Percentiles rank a stretch among this genome's conserved stretches.
Evolutionary conservation across 2,797 vertebrate species (phyloP).

Genomic region (Megalops cyprinoides): DNA sequence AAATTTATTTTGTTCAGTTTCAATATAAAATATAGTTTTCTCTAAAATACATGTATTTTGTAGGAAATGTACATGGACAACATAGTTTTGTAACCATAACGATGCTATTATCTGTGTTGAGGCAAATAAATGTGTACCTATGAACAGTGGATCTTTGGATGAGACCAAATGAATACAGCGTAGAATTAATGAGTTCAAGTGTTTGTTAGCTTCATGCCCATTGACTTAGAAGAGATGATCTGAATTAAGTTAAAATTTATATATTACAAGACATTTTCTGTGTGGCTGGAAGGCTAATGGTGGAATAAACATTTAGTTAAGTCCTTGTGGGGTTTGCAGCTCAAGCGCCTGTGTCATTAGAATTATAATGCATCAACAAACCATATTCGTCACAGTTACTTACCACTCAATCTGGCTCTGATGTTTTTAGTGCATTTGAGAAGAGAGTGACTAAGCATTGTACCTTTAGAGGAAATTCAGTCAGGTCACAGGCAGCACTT

Average conservation of each 20-base stretch:
- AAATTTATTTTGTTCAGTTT: too few species aligned
- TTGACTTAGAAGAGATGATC: background rate
- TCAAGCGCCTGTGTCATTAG: background rate
- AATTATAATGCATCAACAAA: background rate
- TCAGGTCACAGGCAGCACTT: constrained; percentile 6
- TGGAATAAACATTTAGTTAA: background rate
- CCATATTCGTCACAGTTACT: background rate
- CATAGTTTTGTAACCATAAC: too few species aligned
- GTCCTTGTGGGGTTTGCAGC: background rate
- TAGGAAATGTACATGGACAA: too few species aligned
- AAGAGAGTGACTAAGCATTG: background rate
- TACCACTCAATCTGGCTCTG: background rate
- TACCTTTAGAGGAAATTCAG: background rate
- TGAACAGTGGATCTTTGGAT: too few species aligned
- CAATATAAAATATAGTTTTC: too few species aligned
- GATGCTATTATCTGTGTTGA: too few species aligned
- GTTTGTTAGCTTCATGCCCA: background rate
- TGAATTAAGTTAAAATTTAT: background rate
- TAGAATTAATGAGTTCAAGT: too few species aligned
- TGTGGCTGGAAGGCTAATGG: background rate
- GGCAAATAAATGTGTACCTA: too few species aligned
- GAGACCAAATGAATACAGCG: too few species aligned
- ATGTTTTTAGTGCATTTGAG: background rate
- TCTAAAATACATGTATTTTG: too few species aligned
- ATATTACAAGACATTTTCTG: background rate